phyloP scores from a whole-genome alignment of 2,113 vertebrate genomes.

The Pachycephala philippinensis region DNA sequence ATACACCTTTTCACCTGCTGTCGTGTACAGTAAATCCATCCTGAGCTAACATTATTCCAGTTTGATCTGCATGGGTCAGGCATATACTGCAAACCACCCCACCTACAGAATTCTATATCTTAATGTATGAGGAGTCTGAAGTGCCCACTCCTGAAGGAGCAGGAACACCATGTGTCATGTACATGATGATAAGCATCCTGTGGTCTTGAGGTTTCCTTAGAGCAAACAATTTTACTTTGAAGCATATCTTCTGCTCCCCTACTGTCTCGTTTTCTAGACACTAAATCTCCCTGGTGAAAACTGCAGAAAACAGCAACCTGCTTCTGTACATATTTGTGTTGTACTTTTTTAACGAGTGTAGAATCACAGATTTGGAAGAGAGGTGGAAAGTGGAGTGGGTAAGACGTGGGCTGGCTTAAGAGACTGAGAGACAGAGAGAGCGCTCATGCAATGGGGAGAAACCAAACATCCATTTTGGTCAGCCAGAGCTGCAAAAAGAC shows the following conservation, averaged over 20 bases:
- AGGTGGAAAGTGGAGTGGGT: neutral
- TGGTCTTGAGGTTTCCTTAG: neutral
- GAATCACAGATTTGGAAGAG: neutral
- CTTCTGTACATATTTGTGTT: neutral
- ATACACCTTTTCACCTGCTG: neutral
- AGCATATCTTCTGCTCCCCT: neutral
- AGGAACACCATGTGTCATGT: accelerated
- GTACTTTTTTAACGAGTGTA: neutral
- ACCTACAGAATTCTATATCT: neutral
- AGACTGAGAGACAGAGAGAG: neutral
- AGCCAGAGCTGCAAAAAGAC: neutral
- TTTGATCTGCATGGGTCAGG: neutral
- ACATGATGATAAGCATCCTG: neutral
- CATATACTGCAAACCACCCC: neutral
- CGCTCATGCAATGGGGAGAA: neutral
- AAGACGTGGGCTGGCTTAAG: neutral
- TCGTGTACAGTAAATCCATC: neutral
- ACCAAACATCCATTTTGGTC: neutral
- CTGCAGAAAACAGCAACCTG: neutral
- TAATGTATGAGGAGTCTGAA: neutral
- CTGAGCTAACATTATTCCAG: neutral
- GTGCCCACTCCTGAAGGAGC: neutral
- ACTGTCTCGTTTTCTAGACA: neutral
- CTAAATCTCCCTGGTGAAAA: neutral
- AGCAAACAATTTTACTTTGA: neutral